These are phyloP conservation scores for Tamandua tetradactyla DNA, from an alignment of 2,797 vertebrate species.

Conservation along the genomic window DNA sequence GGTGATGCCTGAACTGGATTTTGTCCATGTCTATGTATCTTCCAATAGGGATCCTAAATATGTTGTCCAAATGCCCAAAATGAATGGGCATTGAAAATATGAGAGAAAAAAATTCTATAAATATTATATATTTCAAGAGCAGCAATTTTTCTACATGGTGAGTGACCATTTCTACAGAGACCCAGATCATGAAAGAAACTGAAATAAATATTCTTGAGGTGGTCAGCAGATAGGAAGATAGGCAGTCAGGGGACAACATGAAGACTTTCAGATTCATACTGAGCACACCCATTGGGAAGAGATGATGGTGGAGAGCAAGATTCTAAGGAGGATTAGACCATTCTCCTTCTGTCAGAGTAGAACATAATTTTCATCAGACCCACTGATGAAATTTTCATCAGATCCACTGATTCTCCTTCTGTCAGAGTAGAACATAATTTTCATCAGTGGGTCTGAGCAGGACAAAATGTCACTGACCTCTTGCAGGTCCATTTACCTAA, in stretches of 20 bases:
- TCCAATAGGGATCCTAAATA: no score
- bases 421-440: not conserved
- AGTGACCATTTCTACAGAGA: not conserved
- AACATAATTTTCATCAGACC: rapidly evolving
- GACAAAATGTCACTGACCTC: not conserved
- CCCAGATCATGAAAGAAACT: not conserved
- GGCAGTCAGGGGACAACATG: rapidly evolving
- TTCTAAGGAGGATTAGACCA: not conserved
- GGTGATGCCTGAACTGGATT: not conserved
- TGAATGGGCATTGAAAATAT: not conserved
- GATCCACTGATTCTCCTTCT: not conserved
- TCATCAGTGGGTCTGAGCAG: rapidly evolving
- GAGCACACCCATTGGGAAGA: not conserved
- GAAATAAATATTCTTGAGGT: not conserved
- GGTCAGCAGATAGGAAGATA: not conserved
- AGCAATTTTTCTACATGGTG: not conserved
- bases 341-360: not conserved
- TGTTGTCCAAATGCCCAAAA: not conserved
- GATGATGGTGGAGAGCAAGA: not conserved
- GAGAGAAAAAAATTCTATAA: not conserved
- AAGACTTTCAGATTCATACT: not conserved
- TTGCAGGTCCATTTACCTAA: not conserved
- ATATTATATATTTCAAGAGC: not conserved
- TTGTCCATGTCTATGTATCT: not conserved
- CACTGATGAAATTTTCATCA: no score